Conservation (phyloP, 2,888 invertebrate genomes). For the Tenthredo distinguenda region DNA sequence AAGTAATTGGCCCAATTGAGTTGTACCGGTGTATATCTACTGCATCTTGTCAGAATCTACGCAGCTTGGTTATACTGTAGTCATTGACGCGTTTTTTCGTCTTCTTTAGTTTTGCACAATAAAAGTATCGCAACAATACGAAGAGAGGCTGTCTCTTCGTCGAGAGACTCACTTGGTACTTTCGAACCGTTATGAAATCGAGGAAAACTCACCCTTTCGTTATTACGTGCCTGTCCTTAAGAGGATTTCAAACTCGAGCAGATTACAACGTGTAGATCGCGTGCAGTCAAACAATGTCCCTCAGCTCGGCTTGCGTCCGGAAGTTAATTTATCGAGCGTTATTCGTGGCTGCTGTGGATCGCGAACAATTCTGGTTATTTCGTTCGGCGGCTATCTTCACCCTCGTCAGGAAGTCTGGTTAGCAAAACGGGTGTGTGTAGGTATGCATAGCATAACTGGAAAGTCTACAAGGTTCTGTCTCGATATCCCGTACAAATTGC, state of each 20-base stretch:
- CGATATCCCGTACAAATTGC: conserved; percentile 43
- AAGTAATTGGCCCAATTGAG: conserved; percentile 51
- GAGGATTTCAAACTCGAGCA: conserved; percentile 14
- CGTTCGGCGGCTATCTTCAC: conserved; percentile 55
- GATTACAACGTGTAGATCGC: conserved; percentile 38
- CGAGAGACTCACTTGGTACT: background rate
- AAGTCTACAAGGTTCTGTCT: conserved; percentile 9
- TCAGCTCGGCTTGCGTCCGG: conserved; percentile 14
- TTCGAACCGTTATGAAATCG: background rate
- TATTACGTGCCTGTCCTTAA: background rate
- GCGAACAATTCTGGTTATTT: conserved; percentile 69
- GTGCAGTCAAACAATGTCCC: conserved; percentile 44
- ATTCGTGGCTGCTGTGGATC: conserved; percentile 62
- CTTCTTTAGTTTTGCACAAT: background rate
- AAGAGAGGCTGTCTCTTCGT: background rate
- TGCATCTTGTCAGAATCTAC: conserved; percentile 17
- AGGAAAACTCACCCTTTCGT: background rate
- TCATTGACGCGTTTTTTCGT: conserved; percentile 4
- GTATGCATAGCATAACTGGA: background rate
- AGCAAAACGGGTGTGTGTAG: background rate
- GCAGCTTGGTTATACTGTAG: conserved; percentile 8
- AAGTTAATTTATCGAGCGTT: conserved; percentile 42
- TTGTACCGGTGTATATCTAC: conserved; percentile 16
- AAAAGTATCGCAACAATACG: background rate
- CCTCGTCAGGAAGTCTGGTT: background rate